phyloP scores from a whole-genome alignment of 2,797 vertebrate genomes.

The Hippocampus kuda region DNA sequence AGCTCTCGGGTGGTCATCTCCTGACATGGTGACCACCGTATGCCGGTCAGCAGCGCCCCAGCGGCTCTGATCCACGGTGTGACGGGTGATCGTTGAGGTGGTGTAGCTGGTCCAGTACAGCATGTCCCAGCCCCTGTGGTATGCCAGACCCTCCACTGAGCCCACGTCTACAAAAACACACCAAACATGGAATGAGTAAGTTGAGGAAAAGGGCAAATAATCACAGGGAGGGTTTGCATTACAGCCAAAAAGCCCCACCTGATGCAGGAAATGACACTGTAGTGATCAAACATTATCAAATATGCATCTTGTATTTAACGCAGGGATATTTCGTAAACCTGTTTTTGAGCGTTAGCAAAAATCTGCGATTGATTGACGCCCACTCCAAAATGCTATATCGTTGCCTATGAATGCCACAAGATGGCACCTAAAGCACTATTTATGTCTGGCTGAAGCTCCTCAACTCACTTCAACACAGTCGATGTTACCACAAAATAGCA shows the following conservation, averaged over 20 bases:
- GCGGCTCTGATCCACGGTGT: slow-evolving; percentile 86
- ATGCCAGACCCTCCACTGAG: slow-evolving; percentile 92
- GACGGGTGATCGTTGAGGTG: slow-evolving; percentile 90
- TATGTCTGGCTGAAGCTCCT: too few relatives aligned
- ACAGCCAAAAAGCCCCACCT: background rate
- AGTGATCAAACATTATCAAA: background rate
- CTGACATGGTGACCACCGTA: slow-evolving; percentile 94
- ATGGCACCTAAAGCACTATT: too few relatives aligned
- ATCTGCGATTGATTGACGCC: too few relatives aligned
- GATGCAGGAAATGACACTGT: background rate
- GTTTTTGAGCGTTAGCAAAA: too few relatives aligned
- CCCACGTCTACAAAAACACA: slow-evolving; percentile 75
- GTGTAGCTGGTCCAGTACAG: slow-evolving; percentile 98
- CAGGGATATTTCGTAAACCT: background rate
- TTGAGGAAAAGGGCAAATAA: slow-evolving; percentile 1
- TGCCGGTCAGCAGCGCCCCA: slow-evolving; percentile 83
- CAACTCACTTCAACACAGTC: too few relatives aligned
- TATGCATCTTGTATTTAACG: background rate
- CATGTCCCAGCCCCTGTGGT: slow-evolving; percentile 92
- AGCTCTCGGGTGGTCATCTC: slow-evolving; percentile 91
- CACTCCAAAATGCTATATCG: too few relatives aligned
- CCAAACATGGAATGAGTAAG: background rate
- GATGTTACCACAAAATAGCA: too few relatives aligned
- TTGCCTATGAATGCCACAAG: too few relatives aligned
- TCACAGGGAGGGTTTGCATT: background rate